phyloP scores from a whole-genome alignment of 2,113 vertebrate genomes.

The Tetrao urogallus region DNA sequence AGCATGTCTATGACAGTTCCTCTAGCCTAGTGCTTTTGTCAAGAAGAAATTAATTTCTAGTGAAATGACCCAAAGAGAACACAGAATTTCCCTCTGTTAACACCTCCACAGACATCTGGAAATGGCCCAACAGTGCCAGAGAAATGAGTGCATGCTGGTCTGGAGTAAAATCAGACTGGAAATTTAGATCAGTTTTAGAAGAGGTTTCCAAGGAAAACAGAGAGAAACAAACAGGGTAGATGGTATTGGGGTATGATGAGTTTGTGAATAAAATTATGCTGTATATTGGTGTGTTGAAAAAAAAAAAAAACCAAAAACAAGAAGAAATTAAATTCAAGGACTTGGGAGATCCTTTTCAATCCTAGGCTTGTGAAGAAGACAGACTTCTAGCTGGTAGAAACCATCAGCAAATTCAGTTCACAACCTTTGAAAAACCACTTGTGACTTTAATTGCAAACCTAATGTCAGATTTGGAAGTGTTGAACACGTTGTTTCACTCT shows the following conservation, averaged over 20 bases:
- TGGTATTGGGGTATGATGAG: neutral
- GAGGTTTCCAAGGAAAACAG: neutral
- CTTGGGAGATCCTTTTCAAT: neutral
- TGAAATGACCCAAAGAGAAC: neutral
- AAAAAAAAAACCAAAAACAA: neutral
- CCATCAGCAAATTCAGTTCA: neutral
- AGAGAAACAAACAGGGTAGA: neutral
- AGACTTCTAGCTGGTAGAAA: neutral
- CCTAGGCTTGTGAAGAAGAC: neutral
- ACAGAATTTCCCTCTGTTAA: neutral
- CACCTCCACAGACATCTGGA: neutral
- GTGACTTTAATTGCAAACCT: neutral
- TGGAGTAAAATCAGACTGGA: neutral
- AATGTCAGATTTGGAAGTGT: neutral
- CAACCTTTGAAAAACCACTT: neutral
- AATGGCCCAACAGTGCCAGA: neutral
- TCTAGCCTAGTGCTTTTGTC: neutral
- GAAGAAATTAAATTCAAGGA: neutral
- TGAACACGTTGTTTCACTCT: rapidly evolving
- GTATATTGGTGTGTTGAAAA: neutral
- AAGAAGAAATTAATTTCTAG: neutral
- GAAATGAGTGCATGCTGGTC: neutral
- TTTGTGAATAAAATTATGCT: neutral
- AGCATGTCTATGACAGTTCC: neutral
- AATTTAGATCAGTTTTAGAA: neutral